Conservation (phyloP, 2,113 vertebrate genomes). For the Sinocyclocheilus rhinocerous region DNA sequence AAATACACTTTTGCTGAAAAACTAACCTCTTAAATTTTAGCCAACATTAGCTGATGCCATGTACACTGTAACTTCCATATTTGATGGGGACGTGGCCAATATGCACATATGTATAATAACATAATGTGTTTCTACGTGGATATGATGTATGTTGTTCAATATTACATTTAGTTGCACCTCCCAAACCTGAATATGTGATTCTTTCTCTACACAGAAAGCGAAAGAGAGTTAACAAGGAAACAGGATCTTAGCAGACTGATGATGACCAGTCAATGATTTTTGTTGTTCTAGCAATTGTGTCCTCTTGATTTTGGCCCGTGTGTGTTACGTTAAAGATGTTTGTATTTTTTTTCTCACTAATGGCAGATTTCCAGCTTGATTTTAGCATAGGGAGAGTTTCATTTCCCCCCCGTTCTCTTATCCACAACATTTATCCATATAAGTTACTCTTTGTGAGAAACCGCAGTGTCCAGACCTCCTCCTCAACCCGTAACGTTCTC, state of each 20-base stretch:
- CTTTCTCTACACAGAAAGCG: constrained; percentile 22
- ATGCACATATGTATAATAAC: too few relatives aligned
- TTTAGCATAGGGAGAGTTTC: background rate
- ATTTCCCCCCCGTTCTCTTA: background rate
- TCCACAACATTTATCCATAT: constrained; percentile 59
- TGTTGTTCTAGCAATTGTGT: constrained; percentile 69
- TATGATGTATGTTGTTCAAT: background rate
- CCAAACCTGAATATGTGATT: background rate
- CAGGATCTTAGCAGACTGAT: constrained; percentile 56
- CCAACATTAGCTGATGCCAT: too few relatives aligned
- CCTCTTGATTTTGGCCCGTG: constrained; percentile 52
- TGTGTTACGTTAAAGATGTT: constrained; percentile 60
- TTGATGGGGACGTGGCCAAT: background rate
- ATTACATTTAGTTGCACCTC: background rate
- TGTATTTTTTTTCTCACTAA: constrained; percentile 63
- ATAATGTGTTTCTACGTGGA: background rate
- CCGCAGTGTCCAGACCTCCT: constrained; percentile 51
- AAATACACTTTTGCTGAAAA: background rate
- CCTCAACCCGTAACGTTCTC: constrained; percentile 50
- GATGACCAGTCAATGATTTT: constrained; percentile 61
- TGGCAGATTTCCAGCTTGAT: constrained; percentile 63
- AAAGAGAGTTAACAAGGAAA: constrained; percentile 55
- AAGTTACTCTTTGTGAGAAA: constrained; percentile 57
- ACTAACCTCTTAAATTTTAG: background rate
- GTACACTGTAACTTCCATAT: too few relatives aligned